Conservation (phyloP, 2,797 vertebrate species). For the Adrianichthys oophorus region DNA sequence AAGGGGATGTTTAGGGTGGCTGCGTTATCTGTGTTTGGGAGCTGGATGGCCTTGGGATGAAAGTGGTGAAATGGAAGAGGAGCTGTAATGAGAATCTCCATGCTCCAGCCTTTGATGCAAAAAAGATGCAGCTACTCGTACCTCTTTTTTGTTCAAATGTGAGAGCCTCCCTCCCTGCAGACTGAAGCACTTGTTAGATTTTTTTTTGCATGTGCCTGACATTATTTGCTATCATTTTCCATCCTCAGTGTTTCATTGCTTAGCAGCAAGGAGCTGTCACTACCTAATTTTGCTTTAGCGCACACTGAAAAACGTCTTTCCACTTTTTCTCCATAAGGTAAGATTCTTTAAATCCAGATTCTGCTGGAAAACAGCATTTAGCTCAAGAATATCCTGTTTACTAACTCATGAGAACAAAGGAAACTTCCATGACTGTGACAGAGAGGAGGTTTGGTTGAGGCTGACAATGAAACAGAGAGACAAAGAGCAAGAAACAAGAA, state of each 20-base stretch:
- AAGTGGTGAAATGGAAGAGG: slow-evolving; percentile 60
- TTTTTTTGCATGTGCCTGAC: slow-evolving; percentile 37
- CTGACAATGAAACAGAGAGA: too few relatives aligned
- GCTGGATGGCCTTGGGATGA: slow-evolving; percentile 61
- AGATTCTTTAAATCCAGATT: too few relatives aligned
- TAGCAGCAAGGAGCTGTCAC: slow-evolving; percentile 35
- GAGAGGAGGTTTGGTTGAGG: too few relatives aligned
- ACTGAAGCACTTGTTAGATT: slow-evolving; percentile 52
- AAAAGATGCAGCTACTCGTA: slow-evolving; percentile 46
- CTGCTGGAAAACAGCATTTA: too few relatives aligned
- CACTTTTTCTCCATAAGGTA: neutral
- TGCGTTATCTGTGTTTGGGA: slow-evolving; percentile 58
- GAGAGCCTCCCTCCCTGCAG: slow-evolving; percentile 34
- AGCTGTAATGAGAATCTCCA: slow-evolving; percentile 62
- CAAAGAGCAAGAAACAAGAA: too few relatives aligned
- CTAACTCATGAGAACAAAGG: too few relatives aligned
- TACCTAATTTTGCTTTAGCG: slow-evolving; percentile 23
- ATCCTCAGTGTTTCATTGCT: slow-evolving; percentile 47
- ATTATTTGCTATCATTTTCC: slow-evolving; percentile 40
- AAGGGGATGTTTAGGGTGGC: slow-evolving; percentile 47
- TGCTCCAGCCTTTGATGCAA: slow-evolving; percentile 59
- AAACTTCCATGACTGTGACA: too few relatives aligned
- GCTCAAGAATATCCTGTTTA: too few relatives aligned
- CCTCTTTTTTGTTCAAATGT: slow-evolving; percentile 6
- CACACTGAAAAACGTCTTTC: slow-evolving; percentile 5